Conservation (phyloP, 2,113 vertebrate species). For the Brachypteracias leptosomus region DNA sequence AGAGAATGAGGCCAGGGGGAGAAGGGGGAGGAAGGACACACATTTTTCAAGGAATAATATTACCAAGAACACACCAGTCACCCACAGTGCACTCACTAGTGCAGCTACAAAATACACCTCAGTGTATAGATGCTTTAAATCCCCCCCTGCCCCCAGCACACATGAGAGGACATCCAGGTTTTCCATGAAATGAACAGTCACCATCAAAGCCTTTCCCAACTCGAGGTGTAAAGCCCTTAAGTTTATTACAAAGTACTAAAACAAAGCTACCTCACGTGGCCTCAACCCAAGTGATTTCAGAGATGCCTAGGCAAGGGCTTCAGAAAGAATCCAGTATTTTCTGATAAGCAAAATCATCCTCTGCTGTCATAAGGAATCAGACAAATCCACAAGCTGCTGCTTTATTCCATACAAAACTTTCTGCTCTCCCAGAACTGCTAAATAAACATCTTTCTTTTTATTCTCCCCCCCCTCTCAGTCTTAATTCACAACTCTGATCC, state of each 20-base stretch:
- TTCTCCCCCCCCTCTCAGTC: no score
- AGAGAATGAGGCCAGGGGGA: background rate
- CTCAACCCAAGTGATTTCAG: background rate
- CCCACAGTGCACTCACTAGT: accelerated
- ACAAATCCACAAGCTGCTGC: background rate
- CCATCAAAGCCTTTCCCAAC: background rate
- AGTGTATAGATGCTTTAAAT: background rate
- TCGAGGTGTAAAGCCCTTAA: conserved; percentile 10
- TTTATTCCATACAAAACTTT: background rate
- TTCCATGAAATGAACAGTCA: background rate
- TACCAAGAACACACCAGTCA: background rate
- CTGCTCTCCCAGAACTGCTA: background rate
- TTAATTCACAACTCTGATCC: background rate
- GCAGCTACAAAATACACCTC: background rate
- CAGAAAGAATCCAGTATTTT: background rate
- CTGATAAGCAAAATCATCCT: background rate
- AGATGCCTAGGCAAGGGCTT: background rate
- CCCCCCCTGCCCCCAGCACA: background rate
- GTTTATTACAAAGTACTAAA: conserved; percentile 10
- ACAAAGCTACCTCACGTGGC: background rate
- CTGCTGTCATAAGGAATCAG: background rate
- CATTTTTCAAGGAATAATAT: background rate
- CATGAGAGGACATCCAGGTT: background rate
- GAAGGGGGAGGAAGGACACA: background rate
- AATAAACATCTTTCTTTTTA: background rate